A percentile compares a stretch with the other conserved stretches of the same genome.
phyloP scores from a whole-genome alignment of 30 jellyfish, hydroid and myxozoan genomes.

The Pseudorhiza aurosa region DNA sequence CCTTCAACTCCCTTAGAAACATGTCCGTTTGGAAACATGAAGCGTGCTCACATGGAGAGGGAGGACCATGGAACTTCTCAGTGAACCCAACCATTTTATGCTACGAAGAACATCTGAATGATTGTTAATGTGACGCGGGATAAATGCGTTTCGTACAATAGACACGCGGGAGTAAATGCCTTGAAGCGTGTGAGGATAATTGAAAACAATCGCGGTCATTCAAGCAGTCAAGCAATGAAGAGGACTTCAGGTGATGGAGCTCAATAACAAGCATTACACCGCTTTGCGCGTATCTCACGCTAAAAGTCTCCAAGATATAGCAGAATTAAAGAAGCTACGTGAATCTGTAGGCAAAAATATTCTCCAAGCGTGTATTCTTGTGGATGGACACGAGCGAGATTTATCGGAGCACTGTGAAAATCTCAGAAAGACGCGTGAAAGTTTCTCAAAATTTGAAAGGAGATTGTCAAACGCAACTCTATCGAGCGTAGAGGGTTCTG shows the following conservation, averaged over 20 bases:
- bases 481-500: background rate
- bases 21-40: too few relatives aligned
- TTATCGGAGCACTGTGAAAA: conserved; percentile 30
- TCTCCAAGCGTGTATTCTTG: conserved; percentile 19
- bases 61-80: too few relatives aligned
- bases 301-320: conserved; percentile 38
- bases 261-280: background rate
- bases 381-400: conserved; percentile 31
- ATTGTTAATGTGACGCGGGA: too few relatives aligned
- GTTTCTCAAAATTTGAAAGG: conserved; percentile 33
- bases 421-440: conserved; percentile 27
- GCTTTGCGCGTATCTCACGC: conserved; percentile 29
- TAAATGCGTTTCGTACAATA: background rate
- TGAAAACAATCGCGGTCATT: too few relatives aligned
- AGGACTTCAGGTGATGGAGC: background rate
- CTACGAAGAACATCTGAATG: too few relatives aligned
- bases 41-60: too few relatives aligned
- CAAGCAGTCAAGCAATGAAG: too few relatives aligned
- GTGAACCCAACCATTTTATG: too few relatives aligned
- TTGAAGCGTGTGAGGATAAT: background rate
- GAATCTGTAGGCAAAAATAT: conserved; percentile 40
- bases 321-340: conserved; percentile 29
- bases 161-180: background rate
- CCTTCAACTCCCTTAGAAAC: too few relatives aligned
- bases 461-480: conserved; percentile 32